Base-by-base conservation (phyloP, 2,888 invertebrate species). In the Clunio marinus region DNA sequence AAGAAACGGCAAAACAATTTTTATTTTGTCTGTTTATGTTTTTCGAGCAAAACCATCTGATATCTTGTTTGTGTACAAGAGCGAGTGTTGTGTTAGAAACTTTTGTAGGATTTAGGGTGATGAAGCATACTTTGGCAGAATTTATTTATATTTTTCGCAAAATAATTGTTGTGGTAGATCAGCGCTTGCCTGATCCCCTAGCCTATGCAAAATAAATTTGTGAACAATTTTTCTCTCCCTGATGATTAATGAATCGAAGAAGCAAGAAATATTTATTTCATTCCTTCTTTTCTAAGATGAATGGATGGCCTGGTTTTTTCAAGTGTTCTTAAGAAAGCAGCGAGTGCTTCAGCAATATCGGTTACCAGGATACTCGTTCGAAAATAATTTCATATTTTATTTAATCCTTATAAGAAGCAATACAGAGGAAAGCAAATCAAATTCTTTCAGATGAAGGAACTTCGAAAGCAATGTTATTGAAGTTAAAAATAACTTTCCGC, bases 231-330 rank as follows among this genome's bases (percentile, higher is more conserved):
- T 63, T 46, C 63, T 46, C 63, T 28, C 37, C n/a, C n/a, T n/a
- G 63, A 63, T 46, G 63, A 63, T 63, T 63, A 63, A 63, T 63
- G 63, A 63, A 45, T 63, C 45, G 63, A 37, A 24, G 22, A 57
- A 55, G n/a, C n/a, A 13, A 2, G 32, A 32, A 32, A 32, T 32
- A 32, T 10, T 32, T 32, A 7, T 32, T 32, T 32, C 32, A 7
- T 32, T 32, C 10, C 10, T 32, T 32, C 10, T n/a, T n/a, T n/a
- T n/a, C n/a, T n/a, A n/a, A n/a, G n/a, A n/a, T n/a, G n/a, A n/a
- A n/a, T n/a, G n/a, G 41, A 41, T 10, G 10, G 41, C 41, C 10
- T n/a, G 41, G 41, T n/a, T n/a, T 41, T 41, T 41, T 41, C 7
- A n/a, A 41, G 10, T 5, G n/a, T 32, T 32, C 10, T 32, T 32